Percentiles rank a stretch among this genome's conserved stretches.
These are phyloP conservation scores for Megaceryle alcyon DNA, from an alignment of 2,797 vertebrate species.

Conservation along the genomic window DNA sequence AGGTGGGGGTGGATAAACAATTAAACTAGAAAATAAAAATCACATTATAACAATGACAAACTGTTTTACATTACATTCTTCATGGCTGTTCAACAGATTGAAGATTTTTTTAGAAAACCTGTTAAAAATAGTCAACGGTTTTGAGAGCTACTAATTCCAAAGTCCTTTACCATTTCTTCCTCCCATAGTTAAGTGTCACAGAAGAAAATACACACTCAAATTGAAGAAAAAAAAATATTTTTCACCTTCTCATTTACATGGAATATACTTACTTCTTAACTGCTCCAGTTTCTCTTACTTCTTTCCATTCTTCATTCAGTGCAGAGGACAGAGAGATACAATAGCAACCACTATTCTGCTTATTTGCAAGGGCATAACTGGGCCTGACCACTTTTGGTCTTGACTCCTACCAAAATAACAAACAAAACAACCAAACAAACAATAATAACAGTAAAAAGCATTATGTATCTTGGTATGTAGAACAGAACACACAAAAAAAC, in stretches of 20 bases:
- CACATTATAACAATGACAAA: neutral
- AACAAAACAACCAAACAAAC: neutral
- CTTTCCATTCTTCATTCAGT: slow-evolving; percentile 82
- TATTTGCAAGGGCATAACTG: slow-evolving; percentile 86
- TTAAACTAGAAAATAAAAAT: slow-evolving; percentile 83
- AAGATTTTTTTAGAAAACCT: neutral
- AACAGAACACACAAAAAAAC: neutral
- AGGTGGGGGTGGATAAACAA: slow-evolving; percentile 92
- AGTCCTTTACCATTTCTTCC: neutral
- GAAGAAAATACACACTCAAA: neutral
- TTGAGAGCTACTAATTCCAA: neutral
- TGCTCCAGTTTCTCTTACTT: slow-evolving; percentile 82
- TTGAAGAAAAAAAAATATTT: neutral
- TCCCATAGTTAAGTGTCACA: neutral
- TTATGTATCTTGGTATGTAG: neutral
- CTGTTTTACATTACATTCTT: neutral
- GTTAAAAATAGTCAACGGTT: neutral
- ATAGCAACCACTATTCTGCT: slow-evolving; percentile 79
- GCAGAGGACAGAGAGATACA: slow-evolving; percentile 81
- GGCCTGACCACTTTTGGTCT: slow-evolving; percentile 55
- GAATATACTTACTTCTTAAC: slow-evolving; percentile 83
- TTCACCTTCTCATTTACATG: neutral
- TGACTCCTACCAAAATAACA: slow-evolving; percentile 69
- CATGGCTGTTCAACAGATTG: neutral
- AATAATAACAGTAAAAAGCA: neutral